Conservation (phyloP, 1,140 invertebrate genomes). For the Heliconius congener region DNA sequence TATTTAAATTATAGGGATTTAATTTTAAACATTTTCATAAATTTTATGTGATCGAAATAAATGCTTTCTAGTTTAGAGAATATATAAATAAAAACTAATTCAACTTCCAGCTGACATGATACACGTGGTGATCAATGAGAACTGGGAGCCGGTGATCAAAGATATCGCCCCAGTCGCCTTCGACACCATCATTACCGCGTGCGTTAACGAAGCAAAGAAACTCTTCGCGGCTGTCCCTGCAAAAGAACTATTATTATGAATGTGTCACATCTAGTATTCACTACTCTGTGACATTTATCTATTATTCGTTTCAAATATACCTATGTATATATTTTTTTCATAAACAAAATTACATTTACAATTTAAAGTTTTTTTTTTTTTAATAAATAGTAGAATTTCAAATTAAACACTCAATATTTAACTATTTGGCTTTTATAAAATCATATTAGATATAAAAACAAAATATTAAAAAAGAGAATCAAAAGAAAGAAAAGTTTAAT, state of each 20-base stretch:
- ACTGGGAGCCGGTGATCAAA: conserved; percentile 78
- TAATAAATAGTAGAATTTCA: too few relatives aligned
- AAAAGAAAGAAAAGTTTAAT: too few relatives aligned
- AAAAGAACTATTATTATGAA: conserved; percentile 49
- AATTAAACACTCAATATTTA: too few relatives aligned
- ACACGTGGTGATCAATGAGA: conserved; percentile 70
- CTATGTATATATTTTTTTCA: too few relatives aligned
- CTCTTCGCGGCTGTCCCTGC: conserved; percentile 69
- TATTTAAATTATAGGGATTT: too few relatives aligned
- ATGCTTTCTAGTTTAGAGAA: not conserved
- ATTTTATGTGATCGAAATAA: too few relatives aligned
- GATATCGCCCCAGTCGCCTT: conserved; percentile 75
- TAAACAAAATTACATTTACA: too few relatives aligned
- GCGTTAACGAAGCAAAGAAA: conserved; percentile 71
- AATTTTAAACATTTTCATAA: too few relatives aligned
- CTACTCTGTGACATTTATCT: not conserved
- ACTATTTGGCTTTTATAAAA: too few relatives aligned
- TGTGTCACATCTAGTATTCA: conserved; percentile 14
- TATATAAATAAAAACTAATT: not conserved
- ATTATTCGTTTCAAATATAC: not conserved
- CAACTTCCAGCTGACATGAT: conserved; percentile 63
- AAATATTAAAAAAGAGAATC: too few relatives aligned
- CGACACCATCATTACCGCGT: conserved; percentile 71
- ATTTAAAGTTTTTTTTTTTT: too few relatives aligned
- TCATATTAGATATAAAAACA: too few relatives aligned